Evolutionary conservation across 2,888 invertebrate species (phyloP).

Genomic region (Pristionchus fissidentatus): DNA sequence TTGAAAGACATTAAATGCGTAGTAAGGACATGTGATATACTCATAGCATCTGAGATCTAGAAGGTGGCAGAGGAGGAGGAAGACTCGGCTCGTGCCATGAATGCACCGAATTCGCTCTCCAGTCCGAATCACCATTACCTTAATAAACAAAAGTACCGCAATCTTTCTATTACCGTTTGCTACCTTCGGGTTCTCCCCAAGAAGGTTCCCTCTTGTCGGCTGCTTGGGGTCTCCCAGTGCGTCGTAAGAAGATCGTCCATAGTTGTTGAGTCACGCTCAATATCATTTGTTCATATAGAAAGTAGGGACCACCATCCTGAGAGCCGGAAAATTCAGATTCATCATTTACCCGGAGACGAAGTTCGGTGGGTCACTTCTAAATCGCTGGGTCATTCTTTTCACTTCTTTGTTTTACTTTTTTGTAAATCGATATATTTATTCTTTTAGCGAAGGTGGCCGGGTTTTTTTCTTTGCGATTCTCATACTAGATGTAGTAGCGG

Average conservation of each 20-base stretch:
- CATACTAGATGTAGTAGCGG: no score
- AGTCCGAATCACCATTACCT: conserved; percentile 33
- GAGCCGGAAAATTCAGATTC: no score
- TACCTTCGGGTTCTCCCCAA: conserved; percentile 39
- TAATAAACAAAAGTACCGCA: not conserved
- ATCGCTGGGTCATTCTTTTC: no score
- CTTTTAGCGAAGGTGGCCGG: no score
- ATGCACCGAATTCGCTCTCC: conserved; percentile 50
- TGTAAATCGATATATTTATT: no score
- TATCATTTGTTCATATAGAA: not conserved
- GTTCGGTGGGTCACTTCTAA: no score
- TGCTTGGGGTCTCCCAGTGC: conserved; percentile 49
- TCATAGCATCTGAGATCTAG: conserved; percentile 45
- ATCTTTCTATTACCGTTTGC: not conserved
- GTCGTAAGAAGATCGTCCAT: conserved; percentile 63
- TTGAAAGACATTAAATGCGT: not conserved
- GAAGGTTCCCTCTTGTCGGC: conserved; percentile 38
- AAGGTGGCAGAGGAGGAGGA: conserved; percentile 62
- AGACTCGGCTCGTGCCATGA: conserved; percentile 65
- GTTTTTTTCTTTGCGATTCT: no score
- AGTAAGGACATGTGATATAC: not conserved
- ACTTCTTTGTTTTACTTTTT: no score
- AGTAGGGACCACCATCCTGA: no score
- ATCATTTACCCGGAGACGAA: no score
- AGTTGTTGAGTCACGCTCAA: conserved; percentile 60